These are phyloP conservation scores for Meandrusa payeni DNA, from an alignment of 2,888 invertebrate species.

Conservation along the genomic window DNA sequence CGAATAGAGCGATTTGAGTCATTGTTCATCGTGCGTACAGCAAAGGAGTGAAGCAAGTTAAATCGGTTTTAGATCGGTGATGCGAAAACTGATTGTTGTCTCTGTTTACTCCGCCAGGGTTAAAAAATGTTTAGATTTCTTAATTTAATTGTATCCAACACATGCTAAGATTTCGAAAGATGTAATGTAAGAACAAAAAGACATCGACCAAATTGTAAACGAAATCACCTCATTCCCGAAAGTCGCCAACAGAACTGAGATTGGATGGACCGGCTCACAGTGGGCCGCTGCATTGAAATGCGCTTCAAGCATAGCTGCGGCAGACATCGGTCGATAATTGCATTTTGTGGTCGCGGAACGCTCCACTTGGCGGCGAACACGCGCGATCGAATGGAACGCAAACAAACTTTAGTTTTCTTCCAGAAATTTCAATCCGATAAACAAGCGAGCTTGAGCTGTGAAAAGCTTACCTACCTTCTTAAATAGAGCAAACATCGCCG, in stretches of 20 bases:
- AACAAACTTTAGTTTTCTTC: constrained; percentile 70
- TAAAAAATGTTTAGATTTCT: too few species aligned
- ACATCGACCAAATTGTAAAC: too few species aligned
- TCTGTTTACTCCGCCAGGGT: too few species aligned
- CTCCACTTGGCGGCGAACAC: constrained; percentile 60
- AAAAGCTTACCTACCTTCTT: constrained; percentile 39
- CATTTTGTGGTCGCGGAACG: constrained; percentile 72
- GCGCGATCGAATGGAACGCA: constrained; percentile 67
- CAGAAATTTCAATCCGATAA: constrained; percentile 58
- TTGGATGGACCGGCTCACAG: constrained; percentile 43
- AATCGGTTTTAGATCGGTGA: too few species aligned
- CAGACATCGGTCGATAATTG: constrained; percentile 75
- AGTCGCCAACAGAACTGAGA: constrained; percentile 29
- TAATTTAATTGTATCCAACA: too few species aligned
- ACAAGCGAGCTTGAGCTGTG: constrained; percentile 41
- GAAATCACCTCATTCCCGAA: too few species aligned
- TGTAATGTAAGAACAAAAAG: too few species aligned
- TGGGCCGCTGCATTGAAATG: constrained; percentile 61
- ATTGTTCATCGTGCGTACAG: too few species aligned
- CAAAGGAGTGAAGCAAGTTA: too few species aligned
- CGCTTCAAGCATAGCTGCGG: constrained; percentile 68
- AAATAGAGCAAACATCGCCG: constrained; percentile 26
- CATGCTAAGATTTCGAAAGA: too few species aligned
- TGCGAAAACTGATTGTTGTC: too few species aligned
- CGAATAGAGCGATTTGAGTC: too few species aligned